These are phyloP conservation scores for Pachyrhynchus sulphureomaculatus DNA, from an alignment of 1,140 invertebrate species.

Conservation along the genomic window DNA sequence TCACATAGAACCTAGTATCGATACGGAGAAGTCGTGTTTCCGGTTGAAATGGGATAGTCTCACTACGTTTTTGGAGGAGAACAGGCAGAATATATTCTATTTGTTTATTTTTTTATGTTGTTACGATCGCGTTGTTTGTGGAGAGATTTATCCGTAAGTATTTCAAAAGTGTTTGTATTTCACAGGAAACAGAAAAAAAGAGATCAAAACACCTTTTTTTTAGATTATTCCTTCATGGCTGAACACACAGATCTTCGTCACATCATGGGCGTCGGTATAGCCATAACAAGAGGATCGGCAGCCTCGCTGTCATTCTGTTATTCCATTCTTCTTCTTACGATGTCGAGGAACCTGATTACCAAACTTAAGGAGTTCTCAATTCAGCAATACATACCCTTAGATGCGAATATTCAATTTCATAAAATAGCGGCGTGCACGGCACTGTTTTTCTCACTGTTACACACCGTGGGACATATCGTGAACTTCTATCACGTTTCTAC, in stretches of 20 bases:
- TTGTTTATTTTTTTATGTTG: conserved; percentile 95
- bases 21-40: conserved; percentile 71
- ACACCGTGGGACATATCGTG: conserved; percentile 95
- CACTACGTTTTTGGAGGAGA: conserved; percentile 94
- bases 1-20: conserved; percentile 78
- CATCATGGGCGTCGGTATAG: conserved; percentile 98
- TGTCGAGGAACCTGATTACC: conserved; percentile 96
- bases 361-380: conserved; percentile 95
- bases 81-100: conserved; percentile 98
- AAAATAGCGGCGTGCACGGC: conserved; percentile 98
- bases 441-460: conserved; percentile 88
- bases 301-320: conserved; percentile 96
- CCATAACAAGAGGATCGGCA: conserved; percentile 94
- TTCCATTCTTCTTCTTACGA: conserved; percentile 89
- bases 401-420: conserved; percentile 97
- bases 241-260: conserved; percentile 96
- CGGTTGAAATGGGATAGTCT: conserved; percentile 80
- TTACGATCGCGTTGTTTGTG: conserved; percentile 90
- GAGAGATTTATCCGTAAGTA: conserved; percentile 94
- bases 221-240: conserved; percentile 92
- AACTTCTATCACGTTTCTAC: conserved; percentile 99
- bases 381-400: conserved; percentile 96
- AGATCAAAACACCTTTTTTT: conserved; percentile 34
- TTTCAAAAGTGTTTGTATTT: neutral
- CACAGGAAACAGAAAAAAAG: neutral